Conservation (phyloP, 2,113 vertebrate genomes). For the Pontoporia blainvillei region DNA sequence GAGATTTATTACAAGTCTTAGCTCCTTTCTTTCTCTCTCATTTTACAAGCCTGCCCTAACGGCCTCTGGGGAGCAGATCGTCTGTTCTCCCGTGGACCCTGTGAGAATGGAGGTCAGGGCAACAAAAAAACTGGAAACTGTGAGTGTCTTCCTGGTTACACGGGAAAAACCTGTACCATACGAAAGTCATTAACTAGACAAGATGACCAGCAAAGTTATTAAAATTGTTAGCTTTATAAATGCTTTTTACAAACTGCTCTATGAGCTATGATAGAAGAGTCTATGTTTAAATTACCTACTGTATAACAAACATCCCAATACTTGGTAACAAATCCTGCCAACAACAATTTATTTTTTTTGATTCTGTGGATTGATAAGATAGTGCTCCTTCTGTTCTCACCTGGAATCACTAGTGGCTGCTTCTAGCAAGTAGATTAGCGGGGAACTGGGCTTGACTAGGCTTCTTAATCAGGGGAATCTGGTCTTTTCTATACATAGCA, state of each 20-base stretch:
- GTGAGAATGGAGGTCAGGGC: conserved; percentile 78
- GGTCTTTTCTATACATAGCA: neutral
- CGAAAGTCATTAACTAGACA: conserved; percentile 64
- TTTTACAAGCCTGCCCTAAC: conserved; percentile 76
- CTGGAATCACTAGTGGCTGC: neutral
- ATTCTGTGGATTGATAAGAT: neutral
- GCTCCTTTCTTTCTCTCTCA: neutral
- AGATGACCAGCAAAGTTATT: neutral
- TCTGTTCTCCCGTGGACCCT: conserved; percentile 73
- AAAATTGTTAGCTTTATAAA: neutral
- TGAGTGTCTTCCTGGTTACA: conserved; percentile 80
- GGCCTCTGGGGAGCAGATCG: conserved; percentile 82
- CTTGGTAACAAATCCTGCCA: neutral
- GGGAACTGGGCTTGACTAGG: neutral
- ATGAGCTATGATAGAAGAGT: neutral
- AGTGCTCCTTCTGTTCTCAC: neutral
- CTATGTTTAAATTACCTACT: neutral
- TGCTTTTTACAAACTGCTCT: neutral
- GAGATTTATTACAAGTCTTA: neutral
- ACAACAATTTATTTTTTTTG: neutral
- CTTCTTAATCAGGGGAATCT: neutral
- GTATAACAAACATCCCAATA: neutral
- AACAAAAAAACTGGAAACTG: conserved; percentile 78
- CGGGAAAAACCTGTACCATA: conserved; percentile 70
- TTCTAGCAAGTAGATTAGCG: neutral